Evolutionary conservation across 2,888 invertebrate genomes (phyloP).

Genomic region (Sussaba pulchella): DNA sequence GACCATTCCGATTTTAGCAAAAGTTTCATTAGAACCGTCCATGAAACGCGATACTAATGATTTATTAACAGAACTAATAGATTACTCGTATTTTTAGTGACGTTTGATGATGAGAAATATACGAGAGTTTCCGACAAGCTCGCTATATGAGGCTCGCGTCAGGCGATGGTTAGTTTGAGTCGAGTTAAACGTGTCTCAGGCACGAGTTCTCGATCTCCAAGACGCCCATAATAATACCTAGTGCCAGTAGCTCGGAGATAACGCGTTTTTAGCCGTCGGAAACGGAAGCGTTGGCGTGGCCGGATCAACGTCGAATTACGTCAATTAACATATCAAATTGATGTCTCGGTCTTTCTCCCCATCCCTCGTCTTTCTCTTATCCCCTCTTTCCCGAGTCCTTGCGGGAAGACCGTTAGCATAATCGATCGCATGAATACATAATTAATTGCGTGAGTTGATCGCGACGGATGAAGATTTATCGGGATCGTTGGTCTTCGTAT

Average conservation of each 20-base stretch:
- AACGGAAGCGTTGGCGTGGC: conserved; percentile 64
- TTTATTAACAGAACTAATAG: no score
- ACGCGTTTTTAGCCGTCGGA: conserved; percentile 57
- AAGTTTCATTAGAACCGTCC: no score
- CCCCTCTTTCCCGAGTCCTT: background rate
- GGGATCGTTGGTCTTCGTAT: conserved; percentile 22
- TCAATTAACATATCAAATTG: conserved; percentile 62
- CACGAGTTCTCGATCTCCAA: conserved; percentile 58
- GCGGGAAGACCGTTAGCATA: conserved; percentile 23
- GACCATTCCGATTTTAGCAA: no score
- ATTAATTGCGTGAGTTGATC: conserved; percentile 28
- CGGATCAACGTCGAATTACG: conserved; percentile 59
- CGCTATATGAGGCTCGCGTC: no score
- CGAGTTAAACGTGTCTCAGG: conserved; percentile 58
- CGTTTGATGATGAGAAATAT: no score
- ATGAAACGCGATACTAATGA: no score
- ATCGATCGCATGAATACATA: conserved; percentile 41
- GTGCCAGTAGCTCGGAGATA: conserved; percentile 43
- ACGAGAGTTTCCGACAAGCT: no score
- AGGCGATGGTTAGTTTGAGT: conserved; percentile 28
- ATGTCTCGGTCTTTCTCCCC: conserved; percentile 28
- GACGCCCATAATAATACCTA: conserved; percentile 45
- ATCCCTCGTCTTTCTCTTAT: background rate
- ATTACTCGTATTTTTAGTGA: no score
- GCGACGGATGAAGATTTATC: conserved; percentile 44